phyloP scores from a whole-genome alignment of 2,113 vertebrate species.

The Willisornis vidua region DNA sequence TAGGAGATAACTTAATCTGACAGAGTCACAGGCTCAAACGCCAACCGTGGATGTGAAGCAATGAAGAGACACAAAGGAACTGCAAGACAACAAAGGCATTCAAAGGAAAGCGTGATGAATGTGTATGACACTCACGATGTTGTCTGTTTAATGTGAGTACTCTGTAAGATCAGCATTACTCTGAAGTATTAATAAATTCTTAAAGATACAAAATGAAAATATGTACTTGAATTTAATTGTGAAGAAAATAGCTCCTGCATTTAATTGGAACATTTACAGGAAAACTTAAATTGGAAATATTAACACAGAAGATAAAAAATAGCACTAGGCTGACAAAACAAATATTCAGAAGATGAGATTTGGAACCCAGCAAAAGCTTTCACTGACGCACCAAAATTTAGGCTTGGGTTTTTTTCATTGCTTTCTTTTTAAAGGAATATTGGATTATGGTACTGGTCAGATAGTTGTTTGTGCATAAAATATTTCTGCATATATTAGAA shows the following conservation, averaged over 20 bases:
- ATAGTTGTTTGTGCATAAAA: not conserved
- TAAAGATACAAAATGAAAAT: not conserved
- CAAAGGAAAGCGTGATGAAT: not conserved
- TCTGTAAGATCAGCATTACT: not conserved
- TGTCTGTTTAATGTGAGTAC: not conserved
- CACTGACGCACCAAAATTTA: not conserved
- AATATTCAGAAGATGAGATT: not conserved
- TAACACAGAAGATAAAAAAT: not conserved
- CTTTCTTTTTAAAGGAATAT: not conserved
- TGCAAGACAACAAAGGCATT: not conserved
- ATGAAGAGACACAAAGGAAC: not conserved
- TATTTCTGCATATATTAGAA: not conserved
- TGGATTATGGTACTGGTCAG: not conserved
- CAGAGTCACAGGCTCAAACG: not conserved
- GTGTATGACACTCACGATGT: not conserved
- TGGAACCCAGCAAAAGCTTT: not conserved
- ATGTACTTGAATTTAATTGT: too few species aligned
- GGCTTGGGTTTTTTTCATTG: accelerated
- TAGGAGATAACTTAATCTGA: not conserved
- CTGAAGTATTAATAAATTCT: not conserved
- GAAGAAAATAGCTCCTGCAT: not conserved
- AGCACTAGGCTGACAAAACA: not conserved
- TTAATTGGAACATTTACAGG: not conserved
- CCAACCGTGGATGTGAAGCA: not conserved
- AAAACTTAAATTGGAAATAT: not conserved